Evolutionary conservation across 2,113 vertebrate genomes (phyloP).

Genomic region (Anthoscopus minutus): DNA sequence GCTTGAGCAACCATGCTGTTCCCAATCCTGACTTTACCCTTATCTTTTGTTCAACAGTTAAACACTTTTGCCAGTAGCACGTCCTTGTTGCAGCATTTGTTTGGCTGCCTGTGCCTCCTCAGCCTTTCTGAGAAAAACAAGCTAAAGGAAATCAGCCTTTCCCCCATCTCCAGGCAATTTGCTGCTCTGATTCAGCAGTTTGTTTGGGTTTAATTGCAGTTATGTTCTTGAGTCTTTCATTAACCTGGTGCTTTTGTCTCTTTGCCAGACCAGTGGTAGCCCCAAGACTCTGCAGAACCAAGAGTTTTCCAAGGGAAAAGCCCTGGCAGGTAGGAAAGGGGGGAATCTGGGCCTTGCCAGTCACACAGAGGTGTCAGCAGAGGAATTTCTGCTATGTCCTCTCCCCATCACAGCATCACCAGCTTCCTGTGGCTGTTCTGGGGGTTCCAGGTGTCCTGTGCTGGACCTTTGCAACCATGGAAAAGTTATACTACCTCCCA

Average conservation of each 20-base stretch:
- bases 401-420: background rate
- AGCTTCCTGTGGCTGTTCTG: background rate
- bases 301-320: background rate
- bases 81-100: background rate
- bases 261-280: background rate
- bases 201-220: background rate
- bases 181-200: background rate
- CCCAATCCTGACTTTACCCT: background rate
- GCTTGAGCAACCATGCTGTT: background rate
- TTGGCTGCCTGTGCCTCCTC: background rate
- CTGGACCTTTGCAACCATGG: background rate
- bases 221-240: background rate
- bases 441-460: background rate
- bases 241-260: background rate
- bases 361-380: background rate
- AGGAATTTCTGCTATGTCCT: background rate
- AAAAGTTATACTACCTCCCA: background rate
- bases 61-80: background rate
- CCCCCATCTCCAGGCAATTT: background rate
- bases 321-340: background rate
- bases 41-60: conserved; percentile 22
- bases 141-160: background rate
- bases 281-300: background rate
- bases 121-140: background rate
- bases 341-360: background rate